phyloP scores from a whole-genome alignment of 1,140 invertebrate genomes.

The Prorops nasuta region DNA sequence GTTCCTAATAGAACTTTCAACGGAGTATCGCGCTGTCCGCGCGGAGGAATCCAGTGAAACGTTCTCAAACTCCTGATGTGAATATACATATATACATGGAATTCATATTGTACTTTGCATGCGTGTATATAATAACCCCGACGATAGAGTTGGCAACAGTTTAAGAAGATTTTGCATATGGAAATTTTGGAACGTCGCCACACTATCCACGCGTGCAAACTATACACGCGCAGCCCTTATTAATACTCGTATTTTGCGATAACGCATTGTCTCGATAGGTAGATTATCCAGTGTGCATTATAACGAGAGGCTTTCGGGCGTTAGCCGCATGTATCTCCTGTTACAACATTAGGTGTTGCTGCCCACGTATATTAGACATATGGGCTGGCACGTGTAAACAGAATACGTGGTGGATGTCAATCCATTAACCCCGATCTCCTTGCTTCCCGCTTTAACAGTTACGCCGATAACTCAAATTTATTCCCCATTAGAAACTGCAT shows the following conservation, averaged over 20 bases:
- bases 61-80: too few relatives aligned
- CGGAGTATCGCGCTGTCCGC: too few relatives aligned
- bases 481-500: too few relatives aligned
- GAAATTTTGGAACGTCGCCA: too few relatives aligned
- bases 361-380: constrained; percentile 28
- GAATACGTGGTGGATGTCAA: constrained; percentile 19
- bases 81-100: too few relatives aligned
- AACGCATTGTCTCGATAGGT: neutral
- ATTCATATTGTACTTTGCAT: too few relatives aligned
- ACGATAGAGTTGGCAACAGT: too few relatives aligned
- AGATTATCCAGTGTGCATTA: neutral
- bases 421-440: constrained; percentile 25
- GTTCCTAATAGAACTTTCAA: too few relatives aligned
- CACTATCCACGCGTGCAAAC: too few relatives aligned
- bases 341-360: constrained; percentile 15
- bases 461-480: neutral
- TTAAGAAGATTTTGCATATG: too few relatives aligned
- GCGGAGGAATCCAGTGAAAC: too few relatives aligned
- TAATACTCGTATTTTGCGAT: neutral
- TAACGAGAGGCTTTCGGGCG: neutral
- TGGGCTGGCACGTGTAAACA: constrained; percentile 14
- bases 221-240: neutral
- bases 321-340: neutral
- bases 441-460: neutral
- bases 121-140: too few relatives aligned